Percentiles rank a stretch among this genome's conserved stretches.
These are phyloP conservation scores for Amblyornis subalaris DNA, from an alignment of 2,113 vertebrate genomes.

Conservation along the genomic window DNA sequence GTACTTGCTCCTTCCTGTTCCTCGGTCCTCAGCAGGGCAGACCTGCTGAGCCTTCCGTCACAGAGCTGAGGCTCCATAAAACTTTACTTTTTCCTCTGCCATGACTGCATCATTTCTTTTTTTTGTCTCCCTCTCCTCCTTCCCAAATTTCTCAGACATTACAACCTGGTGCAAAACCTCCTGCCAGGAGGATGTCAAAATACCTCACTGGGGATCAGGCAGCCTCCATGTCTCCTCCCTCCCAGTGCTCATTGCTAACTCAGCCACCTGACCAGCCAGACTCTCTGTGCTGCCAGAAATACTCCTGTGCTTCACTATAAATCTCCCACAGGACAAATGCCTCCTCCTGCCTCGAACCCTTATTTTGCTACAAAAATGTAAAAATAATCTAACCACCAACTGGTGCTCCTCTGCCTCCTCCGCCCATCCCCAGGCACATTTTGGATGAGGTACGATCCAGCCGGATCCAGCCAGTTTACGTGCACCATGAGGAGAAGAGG, in stretches of 20 bases:
- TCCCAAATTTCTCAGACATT: not conserved
- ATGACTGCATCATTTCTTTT: not conserved
- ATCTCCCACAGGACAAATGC: not conserved
- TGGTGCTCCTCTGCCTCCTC: not conserved
- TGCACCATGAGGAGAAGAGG: rapidly evolving
- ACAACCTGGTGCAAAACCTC: not conserved
- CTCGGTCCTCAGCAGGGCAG: not conserved
- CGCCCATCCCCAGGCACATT: not conserved
- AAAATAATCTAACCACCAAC: not conserved
- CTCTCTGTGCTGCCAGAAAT: not conserved
- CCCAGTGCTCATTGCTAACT: not conserved
- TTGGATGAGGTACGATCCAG: not conserved
- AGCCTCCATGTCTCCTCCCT: not conserved
- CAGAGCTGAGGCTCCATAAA: not conserved
- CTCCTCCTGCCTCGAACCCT: not conserved
- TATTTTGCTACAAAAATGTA: not conserved
- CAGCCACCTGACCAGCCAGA: not conserved
- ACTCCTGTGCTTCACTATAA: not conserved
- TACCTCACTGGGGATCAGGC: not conserved
- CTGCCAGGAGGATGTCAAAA: not conserved
- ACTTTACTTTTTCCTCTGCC: not conserved
- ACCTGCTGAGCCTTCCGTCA: not conserved
- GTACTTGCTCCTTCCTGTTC: not conserved
- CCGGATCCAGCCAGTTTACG: not conserved
- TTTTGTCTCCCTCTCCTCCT: not conserved